phyloP scores from a whole-genome alignment of 1,140 invertebrate genomes.

The Oncopodura yosiiana region DNA sequence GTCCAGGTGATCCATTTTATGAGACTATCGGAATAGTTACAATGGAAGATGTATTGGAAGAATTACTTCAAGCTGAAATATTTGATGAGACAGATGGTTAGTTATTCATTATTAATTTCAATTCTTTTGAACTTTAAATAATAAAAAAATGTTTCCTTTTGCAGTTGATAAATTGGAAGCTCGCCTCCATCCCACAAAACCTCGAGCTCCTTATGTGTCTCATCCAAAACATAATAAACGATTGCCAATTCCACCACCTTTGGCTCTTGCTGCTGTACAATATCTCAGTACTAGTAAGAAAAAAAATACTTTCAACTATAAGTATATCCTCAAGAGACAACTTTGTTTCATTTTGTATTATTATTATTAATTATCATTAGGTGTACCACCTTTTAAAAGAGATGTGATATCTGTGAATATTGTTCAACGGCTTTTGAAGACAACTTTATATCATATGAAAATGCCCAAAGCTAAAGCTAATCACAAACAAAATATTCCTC shows the following conservation, averaged over 20 bases:
- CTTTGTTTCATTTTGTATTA: background rate
- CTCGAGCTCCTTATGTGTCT: conserved; percentile 11
- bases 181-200: background rate
- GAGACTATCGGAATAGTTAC: conserved; percentile 45
- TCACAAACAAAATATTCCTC: background rate
- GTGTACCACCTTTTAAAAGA: conserved; percentile 20
- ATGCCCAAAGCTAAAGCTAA: conserved; percentile 16
- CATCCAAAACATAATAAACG: background rate
- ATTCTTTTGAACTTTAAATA: background rate
- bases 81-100: conserved; percentile 32
- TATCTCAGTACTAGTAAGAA: conserved; percentile 21
- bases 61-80: conserved; percentile 42
- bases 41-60: conserved; percentile 47
- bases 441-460: conserved; percentile 14
- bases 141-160: no score
- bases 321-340: background rate
- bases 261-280: conserved; percentile 22
- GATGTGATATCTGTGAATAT: conserved; percentile 16
- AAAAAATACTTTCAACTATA: background rate
- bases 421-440: conserved; percentile 20
- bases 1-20: conserved; percentile 44
- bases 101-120: background rate
- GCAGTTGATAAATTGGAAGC: conserved; percentile 21
- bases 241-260: conserved; percentile 19
- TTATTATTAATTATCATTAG: background rate